Evolutionary conservation across 1,140 invertebrate genomes (phyloP).

Genomic region (Antheraea mylitta): DNA sequence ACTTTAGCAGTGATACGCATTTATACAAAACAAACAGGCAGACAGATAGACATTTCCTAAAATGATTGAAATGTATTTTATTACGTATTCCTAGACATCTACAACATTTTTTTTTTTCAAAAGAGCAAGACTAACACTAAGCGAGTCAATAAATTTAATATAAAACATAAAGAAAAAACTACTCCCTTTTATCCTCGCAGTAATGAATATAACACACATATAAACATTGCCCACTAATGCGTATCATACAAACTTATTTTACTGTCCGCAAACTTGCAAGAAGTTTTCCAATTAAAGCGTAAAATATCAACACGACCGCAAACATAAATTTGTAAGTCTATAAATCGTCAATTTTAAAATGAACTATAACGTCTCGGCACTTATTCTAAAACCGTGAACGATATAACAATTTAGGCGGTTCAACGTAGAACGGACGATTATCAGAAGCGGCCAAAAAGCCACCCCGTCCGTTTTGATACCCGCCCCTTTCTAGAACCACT

Average conservation of each 20-base stretch:
- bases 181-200: constrained; percentile 46
- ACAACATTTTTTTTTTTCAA: too few species aligned
- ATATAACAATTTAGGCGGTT: constrained; percentile 24
- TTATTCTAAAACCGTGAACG: constrained; percentile 6
- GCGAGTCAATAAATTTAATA: constrained; percentile 16
- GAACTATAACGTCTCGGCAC: constrained; percentile 17
- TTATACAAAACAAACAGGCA: too few species aligned
- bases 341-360: constrained; percentile 31
- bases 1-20: too few species aligned
- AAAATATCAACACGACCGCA: background rate
- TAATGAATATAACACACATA: constrained; percentile 37
- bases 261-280: background rate
- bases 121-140: background rate
- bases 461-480: constrained; percentile 36
- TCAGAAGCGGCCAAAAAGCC: constrained; percentile 68
- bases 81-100: too few species aligned
- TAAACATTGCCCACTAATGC: constrained; percentile 26
- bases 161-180: constrained; percentile 20
- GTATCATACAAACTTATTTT: constrained; percentile 26
- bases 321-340: constrained; percentile 36
- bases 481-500: constrained; percentile 65
- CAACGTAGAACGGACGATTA: constrained; percentile 36
- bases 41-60: too few species aligned
- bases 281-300: constrained; percentile 7
- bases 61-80: too few species aligned